Base-by-base conservation (phyloP, 1,140 invertebrate genomes). In the Drosophila cardini region DNA sequence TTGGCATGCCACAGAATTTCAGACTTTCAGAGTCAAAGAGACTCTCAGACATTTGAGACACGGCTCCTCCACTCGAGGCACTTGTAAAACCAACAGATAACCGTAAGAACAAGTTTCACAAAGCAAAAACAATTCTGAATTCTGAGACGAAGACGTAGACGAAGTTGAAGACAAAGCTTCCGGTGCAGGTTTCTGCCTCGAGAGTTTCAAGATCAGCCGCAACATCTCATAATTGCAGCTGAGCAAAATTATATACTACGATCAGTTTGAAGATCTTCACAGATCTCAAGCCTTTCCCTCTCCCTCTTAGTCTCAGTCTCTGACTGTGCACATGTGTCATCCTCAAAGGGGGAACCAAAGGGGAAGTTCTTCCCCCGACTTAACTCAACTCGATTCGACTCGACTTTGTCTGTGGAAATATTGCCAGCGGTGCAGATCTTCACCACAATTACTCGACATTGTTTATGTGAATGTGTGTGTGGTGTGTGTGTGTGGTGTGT, bases 181-280 rank as follows among this genome's bases (percentile, higher is more conserved):
- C 83, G 83, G 83, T 87, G 68, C 75, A 77, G 74, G 83, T 83
- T 76, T 40, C 38, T 62, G 56, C 43, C 53, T 45, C 63, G 36
- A 68, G 61, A 67, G 72, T 68, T 63, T 67, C 70, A 79, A 87
- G 84, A 87, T 87, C 84, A 87, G 84, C 84, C 69, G 68, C 46
- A 63, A 79, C 79, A 86, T 86, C 84, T 79, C 80, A 87, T 87
- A 87, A 87, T 87, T 87, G 83, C 83, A 87, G 84, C 84, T 89
- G 77, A 87, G 83, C 84, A 72, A 89, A 87, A 89, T 89, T 87
- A 89, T 83, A 87, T 82, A 77, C 67, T 53, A 68, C n/a, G 38
- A 61, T 52, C 65, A 43, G 63, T 53, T 63, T 18, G 42, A 50
- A 63, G 64, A 81, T 73, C 46, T 80, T 9, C 32, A 32, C 15